Evolutionary conservation across 2,888 invertebrate species (phyloP).

Genomic region (Morpho deidamia): DNA sequence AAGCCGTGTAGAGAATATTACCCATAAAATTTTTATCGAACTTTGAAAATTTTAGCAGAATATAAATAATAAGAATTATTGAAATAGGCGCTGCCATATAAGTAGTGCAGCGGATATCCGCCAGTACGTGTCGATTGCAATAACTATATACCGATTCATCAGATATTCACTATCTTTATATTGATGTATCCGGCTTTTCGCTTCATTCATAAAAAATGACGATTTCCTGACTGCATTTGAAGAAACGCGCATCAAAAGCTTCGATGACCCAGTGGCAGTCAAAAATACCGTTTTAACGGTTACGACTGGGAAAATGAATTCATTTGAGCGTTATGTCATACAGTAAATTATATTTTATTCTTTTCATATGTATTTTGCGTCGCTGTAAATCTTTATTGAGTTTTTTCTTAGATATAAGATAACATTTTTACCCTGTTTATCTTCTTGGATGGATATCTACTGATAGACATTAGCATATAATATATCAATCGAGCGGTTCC

Average conservation of each 20-base stretch:
- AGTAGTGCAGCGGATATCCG: slow-evolving; percentile 31
- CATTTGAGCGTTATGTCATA: slow-evolving; percentile 10
- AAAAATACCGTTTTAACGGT: slow-evolving; percentile 16
- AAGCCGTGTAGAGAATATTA: background rate
- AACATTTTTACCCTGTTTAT: too few species aligned
- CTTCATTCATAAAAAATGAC: slow-evolving; percentile 19
- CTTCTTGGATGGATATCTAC: too few species aligned
- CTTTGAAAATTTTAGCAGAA: background rate
- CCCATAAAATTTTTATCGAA: too few species aligned
- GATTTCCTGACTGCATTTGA: slow-evolving; percentile 13
- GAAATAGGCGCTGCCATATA: slow-evolving; percentile 23
- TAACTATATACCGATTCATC: slow-evolving; percentile 33
- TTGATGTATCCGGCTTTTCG: slow-evolving; percentile 24
- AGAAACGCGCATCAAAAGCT: slow-evolving; percentile 9
- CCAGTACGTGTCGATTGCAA: slow-evolving; percentile 23
- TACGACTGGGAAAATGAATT: slow-evolving; percentile 13
- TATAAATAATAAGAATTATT: background rate
- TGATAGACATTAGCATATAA: too few species aligned
- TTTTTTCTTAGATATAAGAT: background rate
- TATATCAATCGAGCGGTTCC: too few species aligned
- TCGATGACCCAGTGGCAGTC: slow-evolving; percentile 14
- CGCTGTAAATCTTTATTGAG: too few species aligned
- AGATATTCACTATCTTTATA: slow-evolving; percentile 23
- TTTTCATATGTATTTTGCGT: background rate
- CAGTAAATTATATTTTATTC: background rate